Evolutionary conservation across 2,113 vertebrate species (phyloP).

Genomic region (Egretta garzetta): DNA sequence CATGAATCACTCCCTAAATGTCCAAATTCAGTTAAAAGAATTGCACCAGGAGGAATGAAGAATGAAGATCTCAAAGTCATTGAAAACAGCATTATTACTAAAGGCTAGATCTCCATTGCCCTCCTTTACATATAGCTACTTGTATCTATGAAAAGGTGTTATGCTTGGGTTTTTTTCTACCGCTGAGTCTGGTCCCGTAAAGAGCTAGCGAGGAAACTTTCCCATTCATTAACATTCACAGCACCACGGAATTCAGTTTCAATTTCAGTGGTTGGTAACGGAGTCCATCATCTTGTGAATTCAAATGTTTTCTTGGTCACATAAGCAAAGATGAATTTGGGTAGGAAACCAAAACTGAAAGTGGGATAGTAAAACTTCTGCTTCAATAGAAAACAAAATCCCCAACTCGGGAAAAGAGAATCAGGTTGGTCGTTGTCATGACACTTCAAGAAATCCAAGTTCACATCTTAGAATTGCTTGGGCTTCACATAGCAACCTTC

Average conservation of each 20-base stretch:
- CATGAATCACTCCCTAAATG: not conserved
- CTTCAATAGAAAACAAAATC: not conserved
- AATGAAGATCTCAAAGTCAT: not conserved
- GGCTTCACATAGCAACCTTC: not conserved
- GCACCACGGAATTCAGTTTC: not conserved
- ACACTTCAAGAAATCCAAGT: not conserved
- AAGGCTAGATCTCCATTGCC: not conserved
- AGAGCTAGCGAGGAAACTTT: not conserved
- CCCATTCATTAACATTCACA: not conserved
- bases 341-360: not conserved
- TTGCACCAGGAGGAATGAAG: not conserved
- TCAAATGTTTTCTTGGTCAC: not conserved
- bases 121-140: not conserved
- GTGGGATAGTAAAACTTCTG: not conserved
- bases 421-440: not conserved
- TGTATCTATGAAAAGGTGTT: not conserved
- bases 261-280: not conserved
- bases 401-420: not conserved
- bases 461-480: not conserved
- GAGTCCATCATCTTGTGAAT: not conserved
- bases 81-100: not conserved
- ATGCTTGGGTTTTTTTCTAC: not conserved
- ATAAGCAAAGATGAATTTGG: not conserved
- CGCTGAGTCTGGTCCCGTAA: not conserved
- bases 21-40: not conserved